phyloP scores from a whole-genome alignment of 2,113 vertebrate species.

The Blennius ocellaris region DNA sequence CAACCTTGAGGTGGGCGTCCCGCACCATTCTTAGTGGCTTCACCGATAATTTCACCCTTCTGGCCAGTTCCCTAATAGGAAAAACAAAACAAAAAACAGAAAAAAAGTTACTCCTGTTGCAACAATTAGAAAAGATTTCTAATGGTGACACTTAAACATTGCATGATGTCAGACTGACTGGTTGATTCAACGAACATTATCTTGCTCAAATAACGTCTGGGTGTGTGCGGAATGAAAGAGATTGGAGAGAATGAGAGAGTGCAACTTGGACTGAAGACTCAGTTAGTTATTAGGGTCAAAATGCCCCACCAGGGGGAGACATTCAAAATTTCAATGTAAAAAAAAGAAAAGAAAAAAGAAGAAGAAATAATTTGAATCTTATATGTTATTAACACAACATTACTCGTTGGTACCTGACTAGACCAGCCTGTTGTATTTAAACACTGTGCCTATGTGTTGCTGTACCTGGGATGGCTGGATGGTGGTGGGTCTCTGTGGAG shows the following conservation, averaged over 20 bases:
- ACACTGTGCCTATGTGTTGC: not conserved
- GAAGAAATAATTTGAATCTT: too few relatives aligned
- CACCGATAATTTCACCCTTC: slow-evolving; percentile 87
- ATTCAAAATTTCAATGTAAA: too few relatives aligned
- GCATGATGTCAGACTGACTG: not conserved
- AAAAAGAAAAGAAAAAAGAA: too few relatives aligned
- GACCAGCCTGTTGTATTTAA: too few relatives aligned
- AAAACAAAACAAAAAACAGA: not conserved
- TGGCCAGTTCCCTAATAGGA: slow-evolving; percentile 85
- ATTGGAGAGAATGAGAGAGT: too few relatives aligned
- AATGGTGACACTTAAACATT: not conserved
- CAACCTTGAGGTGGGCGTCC: slow-evolving; percentile 95
- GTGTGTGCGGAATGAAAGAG: too few relatives aligned
- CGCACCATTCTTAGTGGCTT: slow-evolving; percentile 87
- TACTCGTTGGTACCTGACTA: too few relatives aligned
- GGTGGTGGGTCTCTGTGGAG: slow-evolving; percentile 90
- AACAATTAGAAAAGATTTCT: not conserved
- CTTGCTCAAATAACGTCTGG: too few relatives aligned
- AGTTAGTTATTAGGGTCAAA: too few relatives aligned
- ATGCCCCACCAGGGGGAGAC: too few relatives aligned
- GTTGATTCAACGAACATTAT: not conserved
- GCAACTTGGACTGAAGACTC: too few relatives aligned
- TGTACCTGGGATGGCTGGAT: slow-evolving; percentile 91
- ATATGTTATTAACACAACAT: too few relatives aligned
- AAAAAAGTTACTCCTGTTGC: not conserved